These are phyloP conservation scores for Paratrypauchen microcephalus DNA, from an alignment of 2,797 vertebrate species.

Conservation along the genomic window DNA sequence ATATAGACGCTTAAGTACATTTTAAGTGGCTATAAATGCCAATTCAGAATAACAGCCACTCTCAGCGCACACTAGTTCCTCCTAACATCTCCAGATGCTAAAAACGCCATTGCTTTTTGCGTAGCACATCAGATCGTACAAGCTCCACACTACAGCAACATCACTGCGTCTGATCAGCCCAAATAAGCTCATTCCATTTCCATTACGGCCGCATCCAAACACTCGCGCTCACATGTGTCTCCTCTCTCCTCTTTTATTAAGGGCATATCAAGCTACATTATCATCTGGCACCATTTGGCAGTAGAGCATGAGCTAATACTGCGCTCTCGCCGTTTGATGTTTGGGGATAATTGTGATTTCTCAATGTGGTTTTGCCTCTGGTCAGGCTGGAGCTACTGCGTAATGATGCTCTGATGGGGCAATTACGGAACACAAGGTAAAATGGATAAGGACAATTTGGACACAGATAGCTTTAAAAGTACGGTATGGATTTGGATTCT, in stretches of 20 bases:
- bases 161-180: neutral
- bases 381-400: constrained; percentile 16
- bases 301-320: neutral
- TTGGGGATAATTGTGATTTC: constrained; percentile 12
- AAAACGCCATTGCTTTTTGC: constrained; percentile 31
- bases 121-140: neutral
- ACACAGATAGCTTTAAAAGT: constrained; percentile 18
- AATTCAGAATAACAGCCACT: neutral
- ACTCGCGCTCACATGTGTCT: neutral
- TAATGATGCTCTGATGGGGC: constrained; percentile 26
- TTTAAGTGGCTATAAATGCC: neutral
- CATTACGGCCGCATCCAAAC: constrained; percentile 5
- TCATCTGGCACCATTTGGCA: neutral
- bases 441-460: constrained; percentile 26
- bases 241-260: neutral
- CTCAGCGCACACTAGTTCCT: neutral
- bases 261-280: neutral
- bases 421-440: constrained; percentile 35
- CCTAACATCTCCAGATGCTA: constrained; percentile 51
- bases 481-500: neutral
- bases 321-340: constrained; percentile 1
- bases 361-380: constrained; percentile 1
- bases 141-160: neutral
- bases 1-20: neutral
- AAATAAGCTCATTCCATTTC: constrained; percentile 10